Evolutionary conservation across 1,140 invertebrate species (phyloP).

Genomic region (Lethocerus indicus): DNA sequence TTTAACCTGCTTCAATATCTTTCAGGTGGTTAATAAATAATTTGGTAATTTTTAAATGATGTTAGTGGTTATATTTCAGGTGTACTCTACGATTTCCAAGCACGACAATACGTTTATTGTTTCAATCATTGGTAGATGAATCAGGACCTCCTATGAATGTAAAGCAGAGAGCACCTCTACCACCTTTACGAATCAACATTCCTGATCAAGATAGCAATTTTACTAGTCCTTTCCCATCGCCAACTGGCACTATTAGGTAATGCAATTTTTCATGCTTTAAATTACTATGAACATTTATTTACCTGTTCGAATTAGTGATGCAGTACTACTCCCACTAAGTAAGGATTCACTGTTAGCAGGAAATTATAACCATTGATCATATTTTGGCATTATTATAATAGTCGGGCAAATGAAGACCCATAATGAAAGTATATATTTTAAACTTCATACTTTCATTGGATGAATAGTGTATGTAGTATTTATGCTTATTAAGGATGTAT

Average conservation of each 20-base stretch:
- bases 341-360: too few species aligned
- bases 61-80: slow-evolving; percentile 38
- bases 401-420: too few species aligned
- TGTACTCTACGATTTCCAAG: slow-evolving; percentile 91
- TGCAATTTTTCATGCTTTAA: background rate
- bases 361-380: too few species aligned
- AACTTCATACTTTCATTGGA: too few species aligned
- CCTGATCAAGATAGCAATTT: slow-evolving; percentile 53
- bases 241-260: slow-evolving; percentile 59
- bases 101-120: slow-evolving; percentile 87
- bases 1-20: too few species aligned
- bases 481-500: too few species aligned
- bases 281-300: background rate
- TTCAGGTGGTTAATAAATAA: too few species aligned
- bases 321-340: too few species aligned
- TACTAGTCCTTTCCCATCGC: slow-evolving; percentile 82
- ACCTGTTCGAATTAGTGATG: too few species aligned
- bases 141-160: slow-evolving; percentile 26
- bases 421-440: too few species aligned
- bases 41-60: background rate
- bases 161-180: slow-evolving; percentile 29
- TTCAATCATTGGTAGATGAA: slow-evolving; percentile 79
- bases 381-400: too few species aligned
- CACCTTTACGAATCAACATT: slow-evolving; percentile 74
- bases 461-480: too few species aligned